Percentiles rank a stretch among this genome's conserved stretches.
phyloP scores from a whole-genome alignment of 2,797 vertebrate genomes.

The Aeoliscus strigatus region DNA sequence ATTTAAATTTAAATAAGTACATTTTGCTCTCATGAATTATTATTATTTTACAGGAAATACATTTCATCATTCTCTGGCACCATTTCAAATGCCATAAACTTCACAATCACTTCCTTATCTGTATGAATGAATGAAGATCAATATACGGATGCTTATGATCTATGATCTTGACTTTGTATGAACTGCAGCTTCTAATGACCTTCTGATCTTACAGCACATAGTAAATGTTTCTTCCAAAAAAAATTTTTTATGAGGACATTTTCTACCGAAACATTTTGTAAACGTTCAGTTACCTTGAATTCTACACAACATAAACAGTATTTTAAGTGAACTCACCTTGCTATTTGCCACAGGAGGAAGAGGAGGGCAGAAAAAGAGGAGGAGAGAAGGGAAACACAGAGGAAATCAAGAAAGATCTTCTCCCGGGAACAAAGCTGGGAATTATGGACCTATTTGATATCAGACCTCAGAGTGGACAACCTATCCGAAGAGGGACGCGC shows the following conservation, averaged over 20 bases:
- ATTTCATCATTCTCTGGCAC: background rate
- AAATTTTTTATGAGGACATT: too few species aligned
- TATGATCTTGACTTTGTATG: too few species aligned
- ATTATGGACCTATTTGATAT: conserved; percentile 61
- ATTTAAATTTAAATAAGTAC: conserved; percentile 6
- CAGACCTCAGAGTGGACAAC: conserved; percentile 54
- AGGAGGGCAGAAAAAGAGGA: conserved; percentile 12
- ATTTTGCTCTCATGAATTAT: conserved; percentile 1
- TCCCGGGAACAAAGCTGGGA: conserved; percentile 60
- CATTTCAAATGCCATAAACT: conserved; percentile 10
- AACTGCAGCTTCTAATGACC: background rate
- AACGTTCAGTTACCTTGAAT: background rate
- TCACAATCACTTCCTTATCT: background rate
- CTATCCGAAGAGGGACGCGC: conserved; percentile 59
- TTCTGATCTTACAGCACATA: too few species aligned
- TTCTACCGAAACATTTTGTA: background rate
- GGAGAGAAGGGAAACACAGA: conserved; percentile 18
- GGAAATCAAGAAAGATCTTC: conserved; percentile 39
- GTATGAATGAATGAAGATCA: background rate
- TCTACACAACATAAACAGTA: conserved; percentile 2
- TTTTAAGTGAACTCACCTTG: conserved; percentile 47
- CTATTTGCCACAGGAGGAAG: conserved; percentile 32
- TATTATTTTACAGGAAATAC: background rate
- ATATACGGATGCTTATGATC: too few species aligned
- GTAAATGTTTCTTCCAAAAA: too few species aligned